Base-by-base conservation (phyloP, 37 sponge, comb jelly and placozoan genomes). In the Bolinopsis microptera region DNA sequence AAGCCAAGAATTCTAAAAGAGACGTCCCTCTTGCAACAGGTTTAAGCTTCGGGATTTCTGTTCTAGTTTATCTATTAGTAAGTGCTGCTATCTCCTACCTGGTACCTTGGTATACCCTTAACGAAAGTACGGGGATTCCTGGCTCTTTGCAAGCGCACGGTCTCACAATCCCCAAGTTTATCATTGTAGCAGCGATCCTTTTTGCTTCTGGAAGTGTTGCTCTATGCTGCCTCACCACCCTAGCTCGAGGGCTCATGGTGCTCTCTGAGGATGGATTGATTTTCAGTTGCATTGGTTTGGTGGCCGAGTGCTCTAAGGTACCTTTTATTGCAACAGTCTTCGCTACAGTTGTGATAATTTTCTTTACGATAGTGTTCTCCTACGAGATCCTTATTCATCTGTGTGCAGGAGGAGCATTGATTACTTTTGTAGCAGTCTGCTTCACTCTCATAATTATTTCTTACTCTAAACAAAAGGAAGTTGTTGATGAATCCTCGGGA, bases 311-410 rank as follows among this genome's bases (percentile, higher is more conserved):
- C 26, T 30, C 26, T n/a, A 72, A 72, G 26, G 75, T 72, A 30
- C 75, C 75, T 21, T 3, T 72, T 2, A 21, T 21, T 21, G 75
- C 31, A 8, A 72, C 75, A 5, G 31, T 72, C 75, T 8, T 21
- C 26, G 26, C 75, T 30, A 24, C 75, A 30, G 2, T 21, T 30
- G 31, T 72, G 22, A 28, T 28, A 5, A 72, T 72, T 28, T 28
- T 72, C 26, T 30, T 72, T n/a, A 72, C 75, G 5, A 8, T 72
- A 8, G 31, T 28, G 5, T 28, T 72, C 75, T 72, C 75, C 13
- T 72, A 72, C 75, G 26, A 72, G 26, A 72, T 72, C 18, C 26
- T 72, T 2, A 72, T 72, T 8, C 75, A 72, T 72, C 75, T 72
- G 31, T 8, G 5, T 2, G 3, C 31, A 30, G 75, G 75, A 28